Percentiles rank a stretch among this genome's conserved stretches.
Evolutionary conservation across 2,888 invertebrate genomes (phyloP).

Genomic region (Callyntrura sp.): DNA sequence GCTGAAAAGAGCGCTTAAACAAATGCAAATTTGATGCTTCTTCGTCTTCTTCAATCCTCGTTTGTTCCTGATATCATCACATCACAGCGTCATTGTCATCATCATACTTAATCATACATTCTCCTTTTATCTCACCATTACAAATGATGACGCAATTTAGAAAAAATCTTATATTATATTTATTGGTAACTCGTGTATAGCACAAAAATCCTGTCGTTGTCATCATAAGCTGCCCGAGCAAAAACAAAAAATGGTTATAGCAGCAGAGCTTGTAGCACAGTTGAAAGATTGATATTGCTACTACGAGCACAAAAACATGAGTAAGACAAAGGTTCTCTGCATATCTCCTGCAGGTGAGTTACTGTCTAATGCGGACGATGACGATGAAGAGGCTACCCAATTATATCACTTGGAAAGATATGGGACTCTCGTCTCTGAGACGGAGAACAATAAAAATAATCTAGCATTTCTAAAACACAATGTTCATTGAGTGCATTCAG

Average conservation of each 20-base stretch:
- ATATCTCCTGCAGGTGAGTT: conserved; percentile 18
- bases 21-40: conserved; percentile 64
- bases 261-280: too few species aligned
- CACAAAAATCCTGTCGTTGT: background rate
- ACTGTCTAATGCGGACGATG: conserved; percentile 14
- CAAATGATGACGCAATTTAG: conserved; percentile 70
- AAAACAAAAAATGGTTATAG: too few species aligned
- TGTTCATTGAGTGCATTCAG: too few species aligned
- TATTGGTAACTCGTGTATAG: conserved; percentile 29
- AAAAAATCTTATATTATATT: conserved; percentile 48
- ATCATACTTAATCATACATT: conserved; percentile 47
- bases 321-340: background rate
- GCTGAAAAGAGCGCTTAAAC: background rate
- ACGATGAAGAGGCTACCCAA: conserved; percentile 50
- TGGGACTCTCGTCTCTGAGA: too few species aligned
- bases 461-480: too few species aligned
- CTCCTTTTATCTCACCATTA: too few species aligned
- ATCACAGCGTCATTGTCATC: conserved; percentile 51
- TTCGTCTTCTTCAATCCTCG: conserved; percentile 31
- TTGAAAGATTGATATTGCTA: too few species aligned
- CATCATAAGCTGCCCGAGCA: background rate
- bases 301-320: too few species aligned
- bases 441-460: too few species aligned
- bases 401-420: too few species aligned
- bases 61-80: conserved; percentile 47